phyloP scores from a whole-genome alignment of 2,797 vertebrate species.

The Amblyopsis hoosieri region DNA sequence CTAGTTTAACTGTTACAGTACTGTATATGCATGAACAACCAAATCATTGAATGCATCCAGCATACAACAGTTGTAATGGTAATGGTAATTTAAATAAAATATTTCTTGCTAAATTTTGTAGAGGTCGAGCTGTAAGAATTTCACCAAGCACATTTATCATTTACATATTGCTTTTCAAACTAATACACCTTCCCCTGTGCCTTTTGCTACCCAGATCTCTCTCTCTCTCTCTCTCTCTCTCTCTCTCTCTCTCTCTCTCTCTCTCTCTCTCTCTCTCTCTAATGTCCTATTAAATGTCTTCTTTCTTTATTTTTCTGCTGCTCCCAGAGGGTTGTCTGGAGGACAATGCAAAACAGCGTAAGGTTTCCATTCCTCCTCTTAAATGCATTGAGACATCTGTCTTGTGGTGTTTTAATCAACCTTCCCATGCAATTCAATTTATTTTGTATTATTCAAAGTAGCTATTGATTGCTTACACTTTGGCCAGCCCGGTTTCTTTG shows the following conservation, averaged over 20 bases:
- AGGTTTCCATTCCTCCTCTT: constrained; percentile 84
- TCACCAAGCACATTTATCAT: constrained; percentile 18
- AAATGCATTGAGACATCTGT: constrained; percentile 71
- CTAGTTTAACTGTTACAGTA: background rate
- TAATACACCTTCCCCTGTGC: constrained; percentile 48
- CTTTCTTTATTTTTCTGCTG: constrained; percentile 84
- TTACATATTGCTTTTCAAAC: constrained; percentile 64
- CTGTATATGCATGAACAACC: constrained; percentile 6
- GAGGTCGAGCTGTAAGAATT: no score
- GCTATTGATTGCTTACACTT: constrained; percentile 43
- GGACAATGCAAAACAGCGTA: constrained; percentile 98
- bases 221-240: constrained; percentile 11
- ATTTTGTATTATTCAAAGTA: constrained; percentile 50
- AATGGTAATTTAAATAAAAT: background rate
- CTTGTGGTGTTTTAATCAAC: constrained; percentile 68
- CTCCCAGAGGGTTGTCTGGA: constrained; percentile 98
- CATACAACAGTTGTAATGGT: constrained; percentile 26
- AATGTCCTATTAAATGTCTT: constrained; percentile 74
- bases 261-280: constrained; percentile 29
- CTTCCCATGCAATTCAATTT: constrained; percentile 18
- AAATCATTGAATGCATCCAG: constrained; percentile 29
- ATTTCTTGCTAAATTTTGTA: no score
- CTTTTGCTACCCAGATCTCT: constrained; percentile 45
- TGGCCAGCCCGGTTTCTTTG: constrained; percentile 36
- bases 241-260: constrained; percentile 42